Evolutionary conservation across 2,888 invertebrate genomes (phyloP), one percentile per base, ranked within the genome.

Genomic region (Diplazon laetatorius): DNA sequence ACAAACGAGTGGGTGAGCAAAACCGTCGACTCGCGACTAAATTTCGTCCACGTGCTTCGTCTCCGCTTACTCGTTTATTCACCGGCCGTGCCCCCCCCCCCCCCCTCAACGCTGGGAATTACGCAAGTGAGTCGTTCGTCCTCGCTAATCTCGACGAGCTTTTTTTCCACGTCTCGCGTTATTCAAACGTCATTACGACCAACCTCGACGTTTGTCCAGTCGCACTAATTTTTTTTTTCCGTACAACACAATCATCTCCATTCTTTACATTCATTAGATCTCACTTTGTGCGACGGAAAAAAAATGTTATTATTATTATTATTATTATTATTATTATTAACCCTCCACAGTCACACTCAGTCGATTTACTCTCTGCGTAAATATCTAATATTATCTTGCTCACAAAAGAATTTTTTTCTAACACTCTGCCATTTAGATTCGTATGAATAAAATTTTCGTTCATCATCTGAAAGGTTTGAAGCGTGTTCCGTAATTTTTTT

Each of bases 1-100:
- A n/a, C 48, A 16, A 75, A 57, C 63, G 37, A 63, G 2, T 39
- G n/a, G n/a, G n/a, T n/a, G n/a, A n/a, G n/a, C n/a, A n/a, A n/a
- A n/a, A n/a, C n/a, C n/a, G n/a, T n/a, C 63, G 14, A 30, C 59
- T 35, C 6, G 30, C 60, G 30, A 65, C 70, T 59, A 50, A 70
- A 70, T 71, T n/a, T 59, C 16, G 42, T 50, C 65, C 66, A 76
- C 59, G 76, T 75, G 75, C 55, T 69, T 25, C 42, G 57, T 5
- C 63, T 57, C 50, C n/a, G n/a, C n/a, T n/a, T n/a, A n/a, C 59
- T 71, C 42, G 14, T 35, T 65, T 39, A 59, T 50, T 65, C 20
- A 22, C 37, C 30, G n/a, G n/a, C n/a, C n/a, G n/a, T n/a, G n/a
- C n/a, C n/a, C n/a, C n/a, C n/a, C n/a, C n/a, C n/a, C n/a, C 16